Base-by-base conservation (phyloP, 2,113 vertebrate genomes). In the Phaetusa simplex region DNA sequence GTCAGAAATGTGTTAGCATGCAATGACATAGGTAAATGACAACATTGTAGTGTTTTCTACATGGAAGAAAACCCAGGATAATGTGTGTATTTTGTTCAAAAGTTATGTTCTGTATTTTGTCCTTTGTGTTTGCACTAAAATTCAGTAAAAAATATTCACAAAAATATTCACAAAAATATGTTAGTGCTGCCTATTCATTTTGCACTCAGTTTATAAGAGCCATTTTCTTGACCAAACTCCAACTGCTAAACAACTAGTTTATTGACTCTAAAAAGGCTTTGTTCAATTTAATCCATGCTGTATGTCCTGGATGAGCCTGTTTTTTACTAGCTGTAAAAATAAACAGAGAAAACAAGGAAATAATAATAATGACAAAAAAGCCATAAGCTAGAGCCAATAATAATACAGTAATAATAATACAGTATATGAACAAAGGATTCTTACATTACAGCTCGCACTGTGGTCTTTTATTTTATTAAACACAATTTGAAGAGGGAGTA, bases 241-340 rank as follows among this genome's bases (percentile, higher is more conserved):
- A 79, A 52, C 42, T 45, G n/a, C 74, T 93, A 87, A 97, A 95
- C 72, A 95, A 47, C 47, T 34, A 55, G 47, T 91, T 92, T 90
- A 85, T 77, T 82, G 77, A 85, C 73, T 93, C 65, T 79, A 58
- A 92, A 95, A 95, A 87, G 58, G 50, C 50, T 94, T 94, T 97
- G 78, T 94, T 97, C 78, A 53, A 14, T 86, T 82, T 86, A 81
- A 95, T 79, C 72, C 64, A 56, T 74, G 24, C 15, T 91, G 71
- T 24, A 47, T 62, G 69, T 87, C 93, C 88, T 94, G 45, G 80
- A 93, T 85, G 88, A 95, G 32, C 8, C 50, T 95, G 30, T 81
- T 92, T 95, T 96, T 85, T 80, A 73, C 56, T 92, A 72, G 69
- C 49, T 95, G 76, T 62, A 90, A 93, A 96, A 91, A 92, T 82